phyloP scores from a whole-genome alignment of 2,113 vertebrate genomes.

The Guaruba guarouba region DNA sequence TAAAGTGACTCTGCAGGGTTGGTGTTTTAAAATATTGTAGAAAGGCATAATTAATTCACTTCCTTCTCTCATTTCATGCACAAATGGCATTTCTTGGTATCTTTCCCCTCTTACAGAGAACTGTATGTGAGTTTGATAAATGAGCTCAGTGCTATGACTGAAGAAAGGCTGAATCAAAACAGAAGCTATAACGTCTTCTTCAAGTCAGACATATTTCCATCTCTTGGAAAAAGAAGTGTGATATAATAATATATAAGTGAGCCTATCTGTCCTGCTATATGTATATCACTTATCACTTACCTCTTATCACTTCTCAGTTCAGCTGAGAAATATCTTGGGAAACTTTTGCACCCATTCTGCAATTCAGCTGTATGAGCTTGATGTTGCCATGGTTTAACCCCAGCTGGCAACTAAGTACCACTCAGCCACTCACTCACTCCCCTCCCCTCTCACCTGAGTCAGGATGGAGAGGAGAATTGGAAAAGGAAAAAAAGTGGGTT shows the following conservation, averaged over 20 bases:
- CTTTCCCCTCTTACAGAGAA: not conserved
- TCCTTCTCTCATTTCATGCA: rapidly evolving
- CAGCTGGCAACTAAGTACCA: not conserved
- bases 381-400: not conserved
- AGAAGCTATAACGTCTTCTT: not conserved
- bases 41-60: not conserved
- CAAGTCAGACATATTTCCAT: not conserved
- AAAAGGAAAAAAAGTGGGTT: not conserved
- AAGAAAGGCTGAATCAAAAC: not conserved
- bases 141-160: not conserved
- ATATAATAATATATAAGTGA: not conserved
- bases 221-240: not conserved
- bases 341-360: not conserved
- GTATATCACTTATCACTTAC: not conserved
- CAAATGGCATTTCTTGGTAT: not conserved
- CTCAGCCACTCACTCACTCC: not conserved
- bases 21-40: not conserved
- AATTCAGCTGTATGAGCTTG: not conserved
- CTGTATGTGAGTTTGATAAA: not conserved
- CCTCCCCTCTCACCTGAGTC: not conserved
- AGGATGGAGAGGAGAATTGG: not conserved
- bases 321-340: not conserved
- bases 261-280: not conserved
- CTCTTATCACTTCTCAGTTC: not conserved
- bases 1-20: not conserved